Conservation (phyloP, 2,113 vertebrate genomes). For the Ailuropoda melanoleuca region DNA sequence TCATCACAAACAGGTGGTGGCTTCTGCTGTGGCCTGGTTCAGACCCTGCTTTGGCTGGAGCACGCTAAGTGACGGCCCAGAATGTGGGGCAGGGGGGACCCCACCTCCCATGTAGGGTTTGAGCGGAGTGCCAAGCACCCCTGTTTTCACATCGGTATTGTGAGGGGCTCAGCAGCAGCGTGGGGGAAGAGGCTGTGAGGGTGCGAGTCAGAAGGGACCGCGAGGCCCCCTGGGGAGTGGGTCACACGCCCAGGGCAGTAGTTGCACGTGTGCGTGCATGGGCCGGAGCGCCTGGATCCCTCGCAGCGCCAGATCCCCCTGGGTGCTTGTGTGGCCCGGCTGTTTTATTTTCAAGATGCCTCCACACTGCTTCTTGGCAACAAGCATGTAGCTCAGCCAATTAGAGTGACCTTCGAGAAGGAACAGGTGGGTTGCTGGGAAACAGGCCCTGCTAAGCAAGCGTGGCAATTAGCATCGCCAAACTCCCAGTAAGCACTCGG, state of each 20-base stretch:
- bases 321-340: neutral
- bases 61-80: neutral
- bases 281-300: accelerated
- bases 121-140: neutral
- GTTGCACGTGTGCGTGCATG: accelerated
- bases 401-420: constrained; percentile 67
- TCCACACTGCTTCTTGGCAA: constrained; percentile 76
- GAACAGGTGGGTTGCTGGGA: constrained; percentile 66
- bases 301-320: neutral
- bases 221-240: neutral
- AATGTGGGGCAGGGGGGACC: neutral
- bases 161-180: neutral
- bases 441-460: constrained; percentile 39
- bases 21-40: neutral
- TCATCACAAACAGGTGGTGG: neutral
- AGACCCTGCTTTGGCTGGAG: neutral
- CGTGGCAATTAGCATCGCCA: constrained; percentile 62
- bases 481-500: neutral
- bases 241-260: neutral
- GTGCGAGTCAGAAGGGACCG: accelerated
- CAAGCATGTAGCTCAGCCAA: constrained; percentile 58
- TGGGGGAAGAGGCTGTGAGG: neutral
- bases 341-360: constrained; percentile 73
- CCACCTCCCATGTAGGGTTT: neutral
- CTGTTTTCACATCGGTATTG: neutral